Evolutionary conservation across 2,797 vertebrate species (phyloP).

Genomic region (Megaceryle alcyon): DNA sequence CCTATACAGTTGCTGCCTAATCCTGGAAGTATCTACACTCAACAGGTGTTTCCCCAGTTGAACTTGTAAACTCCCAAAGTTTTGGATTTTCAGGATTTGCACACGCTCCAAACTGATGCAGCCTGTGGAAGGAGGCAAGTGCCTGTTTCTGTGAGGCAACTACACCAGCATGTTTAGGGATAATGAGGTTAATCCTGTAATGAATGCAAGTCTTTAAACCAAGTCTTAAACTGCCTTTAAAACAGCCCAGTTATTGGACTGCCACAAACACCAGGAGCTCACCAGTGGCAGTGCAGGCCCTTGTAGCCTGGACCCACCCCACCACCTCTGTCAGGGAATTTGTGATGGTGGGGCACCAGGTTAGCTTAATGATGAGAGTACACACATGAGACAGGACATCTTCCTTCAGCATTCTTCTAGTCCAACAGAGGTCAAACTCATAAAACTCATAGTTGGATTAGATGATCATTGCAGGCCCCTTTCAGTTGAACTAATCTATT

Average conservation of each 20-base stretch:
- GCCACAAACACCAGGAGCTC: neutral
- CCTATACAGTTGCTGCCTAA: neutral
- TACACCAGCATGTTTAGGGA: neutral
- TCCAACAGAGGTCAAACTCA: neutral
- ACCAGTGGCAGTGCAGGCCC: neutral
- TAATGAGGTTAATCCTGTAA: neutral
- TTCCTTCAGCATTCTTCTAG: neutral
- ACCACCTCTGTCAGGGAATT: neutral
- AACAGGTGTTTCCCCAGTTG: neutral
- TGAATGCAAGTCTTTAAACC: too few species aligned
- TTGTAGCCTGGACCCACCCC: neutral
- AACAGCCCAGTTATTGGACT: neutral
- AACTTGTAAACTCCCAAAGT: neutral
- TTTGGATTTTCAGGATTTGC: too few species aligned
- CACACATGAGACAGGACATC: neutral
- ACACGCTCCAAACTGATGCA: neutral
- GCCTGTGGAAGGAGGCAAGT: neutral
- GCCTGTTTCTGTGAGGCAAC: fast-evolving
- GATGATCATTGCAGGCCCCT: neutral
- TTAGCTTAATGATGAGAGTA: neutral
- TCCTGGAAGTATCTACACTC: neutral
- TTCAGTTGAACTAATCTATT: neutral
- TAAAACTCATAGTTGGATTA: neutral
- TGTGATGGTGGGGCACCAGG: fast-evolving
- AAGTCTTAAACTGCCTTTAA: neutral